These are phyloP conservation scores for Sceloporus tristichus DNA, from an alignment of 2,113 vertebrate species.

Conservation along the genomic window DNA sequence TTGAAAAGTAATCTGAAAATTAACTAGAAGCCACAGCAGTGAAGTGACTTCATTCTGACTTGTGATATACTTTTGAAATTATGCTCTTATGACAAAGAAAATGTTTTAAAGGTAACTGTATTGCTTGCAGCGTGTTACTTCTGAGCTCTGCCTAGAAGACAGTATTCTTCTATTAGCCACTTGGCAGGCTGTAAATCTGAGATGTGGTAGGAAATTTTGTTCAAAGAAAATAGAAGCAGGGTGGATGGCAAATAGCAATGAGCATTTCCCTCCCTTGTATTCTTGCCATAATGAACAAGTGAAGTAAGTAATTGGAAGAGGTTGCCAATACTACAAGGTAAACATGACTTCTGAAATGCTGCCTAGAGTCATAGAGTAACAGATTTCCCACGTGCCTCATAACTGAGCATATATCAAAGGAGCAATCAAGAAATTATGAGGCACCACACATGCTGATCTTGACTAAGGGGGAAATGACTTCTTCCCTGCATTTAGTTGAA, in stretches of 20 bases:
- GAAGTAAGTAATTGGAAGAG: not conserved
- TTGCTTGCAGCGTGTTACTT: no score
- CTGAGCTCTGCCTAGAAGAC: not conserved
- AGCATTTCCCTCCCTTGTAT: not conserved
- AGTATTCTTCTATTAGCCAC: not conserved
- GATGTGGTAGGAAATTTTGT: not conserved
- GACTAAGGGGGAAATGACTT: constrained; percentile 10
- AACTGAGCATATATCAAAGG: not conserved
- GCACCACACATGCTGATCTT: constrained; percentile 27
- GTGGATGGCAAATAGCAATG: not conserved
- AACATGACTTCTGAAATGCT: constrained; percentile 21
- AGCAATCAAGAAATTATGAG: constrained; percentile 30
- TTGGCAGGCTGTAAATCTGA: not conserved
- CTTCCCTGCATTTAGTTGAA: constrained; percentile 54
- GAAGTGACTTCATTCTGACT: no score
- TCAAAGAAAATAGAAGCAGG: not conserved
- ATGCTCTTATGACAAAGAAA: no score
- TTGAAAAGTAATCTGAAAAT: no score
- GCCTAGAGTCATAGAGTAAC: not conserved
- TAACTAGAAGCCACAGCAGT: no score
- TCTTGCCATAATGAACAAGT: not conserved
- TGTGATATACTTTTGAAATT: no score
- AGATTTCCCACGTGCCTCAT: not conserved
- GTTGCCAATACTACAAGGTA: constrained; percentile 21
- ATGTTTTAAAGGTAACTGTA: no score